phyloP scores from a whole-genome alignment of 2,113 vertebrate genomes.

The Pelobates fuscus region DNA sequence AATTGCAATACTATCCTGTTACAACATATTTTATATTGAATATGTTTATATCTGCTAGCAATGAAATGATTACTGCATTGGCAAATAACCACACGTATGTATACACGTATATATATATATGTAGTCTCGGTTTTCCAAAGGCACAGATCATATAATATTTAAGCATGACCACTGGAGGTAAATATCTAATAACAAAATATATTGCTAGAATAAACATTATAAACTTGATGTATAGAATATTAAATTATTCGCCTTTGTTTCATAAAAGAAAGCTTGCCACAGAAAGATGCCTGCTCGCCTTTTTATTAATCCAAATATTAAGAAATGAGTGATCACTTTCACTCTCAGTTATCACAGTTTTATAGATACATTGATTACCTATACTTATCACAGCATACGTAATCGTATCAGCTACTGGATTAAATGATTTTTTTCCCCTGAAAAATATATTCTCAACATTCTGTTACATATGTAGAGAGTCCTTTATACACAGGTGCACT shows the following conservation, averaged over 20 bases:
- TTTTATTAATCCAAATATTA: background rate
- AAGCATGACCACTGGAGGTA: too few species aligned
- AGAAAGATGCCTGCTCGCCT: background rate
- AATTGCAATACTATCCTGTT: too few species aligned
- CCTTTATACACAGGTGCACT: background rate
- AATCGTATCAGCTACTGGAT: background rate
- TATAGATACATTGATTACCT: background rate
- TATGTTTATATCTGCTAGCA: too few species aligned
- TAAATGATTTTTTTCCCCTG: background rate
- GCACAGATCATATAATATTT: too few species aligned
- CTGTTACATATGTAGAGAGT: background rate
- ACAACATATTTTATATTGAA: too few species aligned
- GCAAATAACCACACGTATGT: too few species aligned
- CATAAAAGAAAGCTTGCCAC: background rate
- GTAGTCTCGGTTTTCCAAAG: too few species aligned
- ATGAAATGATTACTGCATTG: too few species aligned
- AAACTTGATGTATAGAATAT: background rate
- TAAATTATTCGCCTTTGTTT: background rate
- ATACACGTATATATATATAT: too few species aligned
- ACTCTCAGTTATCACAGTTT: background rate
- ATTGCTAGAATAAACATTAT: background rate
- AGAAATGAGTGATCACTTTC: background rate
- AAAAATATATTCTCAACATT: background rate
- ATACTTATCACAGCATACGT: background rate
- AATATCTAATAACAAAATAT: background rate